Conservation (phyloP, 2,888 invertebrate species). For the Phrixothrix hirtus region DNA sequence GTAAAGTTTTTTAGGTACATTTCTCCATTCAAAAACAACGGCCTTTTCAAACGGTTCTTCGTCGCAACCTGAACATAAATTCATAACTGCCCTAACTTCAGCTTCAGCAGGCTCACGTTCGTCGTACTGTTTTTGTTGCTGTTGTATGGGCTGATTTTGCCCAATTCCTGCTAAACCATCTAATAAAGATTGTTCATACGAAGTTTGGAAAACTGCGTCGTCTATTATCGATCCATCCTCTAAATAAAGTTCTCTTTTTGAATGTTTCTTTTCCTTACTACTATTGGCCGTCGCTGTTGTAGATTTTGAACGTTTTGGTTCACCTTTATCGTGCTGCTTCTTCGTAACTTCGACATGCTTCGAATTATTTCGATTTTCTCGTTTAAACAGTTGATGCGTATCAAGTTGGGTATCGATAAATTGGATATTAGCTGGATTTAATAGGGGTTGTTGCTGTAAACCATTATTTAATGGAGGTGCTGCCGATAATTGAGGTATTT, state of each 20-base stretch:
- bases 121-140: slow-evolving; percentile 67
- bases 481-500: no score
- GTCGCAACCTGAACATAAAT: slow-evolving; percentile 74
- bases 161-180: slow-evolving; percentile 73
- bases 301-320: neutral
- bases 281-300: slow-evolving; percentile 6
- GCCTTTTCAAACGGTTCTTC: slow-evolving; percentile 81
- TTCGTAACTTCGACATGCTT: slow-evolving; percentile 37
- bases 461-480: no score
- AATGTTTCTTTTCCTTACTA: slow-evolving; percentile 56
- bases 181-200: slow-evolving; percentile 61
- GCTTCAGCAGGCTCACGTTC: slow-evolving; percentile 83
- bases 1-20: slow-evolving; percentile 71
- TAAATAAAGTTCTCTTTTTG: slow-evolving; percentile 69
- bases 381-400: slow-evolving; percentile 60
- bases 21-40: slow-evolving; percentile 76
- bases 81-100: slow-evolving; percentile 79
- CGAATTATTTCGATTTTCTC: slow-evolving; percentile 38
- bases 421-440: slow-evolving; percentile 66
- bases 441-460: slow-evolving; percentile 53
- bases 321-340: slow-evolving; percentile 4
- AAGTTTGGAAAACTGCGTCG: slow-evolving; percentile 55
- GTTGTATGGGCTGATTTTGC: slow-evolving; percentile 58
- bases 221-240: slow-evolving; percentile 72
- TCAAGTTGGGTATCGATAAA: slow-evolving; percentile 60